Evolutionary conservation across 2,797 vertebrate species (phyloP), one percentile per base, ranked within the genome.

Genomic region (Limosa lapponica): DNA sequence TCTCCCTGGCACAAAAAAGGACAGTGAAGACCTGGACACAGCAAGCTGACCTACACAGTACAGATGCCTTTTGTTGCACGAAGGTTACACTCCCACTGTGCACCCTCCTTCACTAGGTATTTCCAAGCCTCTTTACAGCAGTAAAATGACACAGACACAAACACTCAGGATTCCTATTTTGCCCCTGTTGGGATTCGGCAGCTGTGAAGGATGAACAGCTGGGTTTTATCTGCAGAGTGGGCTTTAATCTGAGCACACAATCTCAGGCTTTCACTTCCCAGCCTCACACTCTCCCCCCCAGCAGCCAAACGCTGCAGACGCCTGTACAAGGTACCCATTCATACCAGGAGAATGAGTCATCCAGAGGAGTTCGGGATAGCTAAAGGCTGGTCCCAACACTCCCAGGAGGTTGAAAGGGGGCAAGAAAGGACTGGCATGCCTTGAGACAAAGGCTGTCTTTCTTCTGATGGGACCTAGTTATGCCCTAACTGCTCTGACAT

Each of bases 281-380:
- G 73, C 61, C 55, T 37, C 67, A 34, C 27, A 16, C 44, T 80
- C 75, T 89, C 43, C 61, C 32, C n/a, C 46, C 1, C 28, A 64
- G 0, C 6, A 5, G 54, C 10, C 15, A 2, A 94, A 73, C 43
- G 11, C 37, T 14, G 28, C n/a, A 52, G 78, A 44, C 0, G 86
- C 58, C 72, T 87, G 93, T 90, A 95, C 96, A 97, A 96, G 94
- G 89, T 86, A 89, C 91, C 39, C 87, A 91, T 96, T 97, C 93
- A 95, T 94, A 66, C 37, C 93, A 86, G 16, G 27, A 32, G 39
- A 73, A 28, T 94, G 95, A 97, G 85, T 97, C 97, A 97, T 66
- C 20, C 93, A 51, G 32, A 2, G 14, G 54, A 65, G 54, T 11
- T 11, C 5, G 30, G 82, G 78, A 69, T 4, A 85, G 87, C 65